Conservation (phyloP, 2,888 invertebrate genomes). For the Dryobotodes eremita region DNA sequence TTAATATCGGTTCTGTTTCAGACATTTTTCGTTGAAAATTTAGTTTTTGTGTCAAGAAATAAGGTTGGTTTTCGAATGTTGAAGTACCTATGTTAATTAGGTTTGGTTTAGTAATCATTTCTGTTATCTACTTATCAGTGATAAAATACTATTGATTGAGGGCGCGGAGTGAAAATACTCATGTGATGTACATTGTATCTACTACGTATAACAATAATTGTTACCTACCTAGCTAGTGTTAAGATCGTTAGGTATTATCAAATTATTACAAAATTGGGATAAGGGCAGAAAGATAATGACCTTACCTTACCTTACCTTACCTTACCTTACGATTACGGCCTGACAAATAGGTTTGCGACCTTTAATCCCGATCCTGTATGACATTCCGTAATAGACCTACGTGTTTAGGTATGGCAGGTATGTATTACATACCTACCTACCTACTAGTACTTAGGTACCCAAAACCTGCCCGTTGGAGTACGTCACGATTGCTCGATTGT, state of each 20-base stretch:
- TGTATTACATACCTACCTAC: neutral
- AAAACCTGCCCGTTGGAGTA: neutral
- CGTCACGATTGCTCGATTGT: neutral
- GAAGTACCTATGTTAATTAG: conserved; percentile 48
- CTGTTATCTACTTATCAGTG: conserved; percentile 64
- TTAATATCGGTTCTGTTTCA: neutral
- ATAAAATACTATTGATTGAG: conserved; percentile 68
- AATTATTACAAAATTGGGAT: neutral
- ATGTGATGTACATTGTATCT: neutral
- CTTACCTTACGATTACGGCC: neutral
- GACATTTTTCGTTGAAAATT: conserved; percentile 5
- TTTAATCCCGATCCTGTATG: too few relatives aligned
- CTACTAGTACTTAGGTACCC: too few relatives aligned
- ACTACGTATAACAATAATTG: neutral
- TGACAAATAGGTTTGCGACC: too few relatives aligned
- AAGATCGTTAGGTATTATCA: neutral
- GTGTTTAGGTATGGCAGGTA: too few relatives aligned
- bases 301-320: too few relatives aligned
- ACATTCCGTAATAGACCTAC: neutral
- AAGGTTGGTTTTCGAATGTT: conserved; percentile 39
- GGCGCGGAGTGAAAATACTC: conserved; percentile 39
- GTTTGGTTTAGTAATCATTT: conserved; percentile 47
- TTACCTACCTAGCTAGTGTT: neutral
- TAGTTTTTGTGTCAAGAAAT: fast-evolving
- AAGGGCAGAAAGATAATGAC: neutral